phyloP scores from a whole-genome alignment of 2,888 invertebrate species.

The Epiblema foenella region DNA sequence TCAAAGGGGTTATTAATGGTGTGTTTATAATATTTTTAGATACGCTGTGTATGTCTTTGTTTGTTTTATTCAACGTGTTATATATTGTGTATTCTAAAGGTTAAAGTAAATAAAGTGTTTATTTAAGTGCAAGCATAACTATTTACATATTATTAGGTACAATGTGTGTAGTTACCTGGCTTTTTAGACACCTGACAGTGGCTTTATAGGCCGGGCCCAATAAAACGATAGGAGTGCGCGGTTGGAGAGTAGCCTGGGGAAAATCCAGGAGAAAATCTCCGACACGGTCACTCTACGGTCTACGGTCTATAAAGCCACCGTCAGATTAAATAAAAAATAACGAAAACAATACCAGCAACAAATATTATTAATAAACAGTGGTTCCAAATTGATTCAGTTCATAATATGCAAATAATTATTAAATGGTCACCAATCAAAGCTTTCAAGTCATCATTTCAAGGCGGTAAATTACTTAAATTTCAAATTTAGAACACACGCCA shows the following conservation, averaged over 20 bases:
- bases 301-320: too few species aligned
- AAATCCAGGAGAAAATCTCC: too few species aligned
- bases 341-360: background rate
- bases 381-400: background rate
- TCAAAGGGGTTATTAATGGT: slow-evolving; percentile 28
- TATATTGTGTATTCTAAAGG: background rate
- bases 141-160: too few species aligned
- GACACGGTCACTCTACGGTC: too few species aligned
- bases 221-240: too few species aligned
- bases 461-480: slow-evolving; percentile 28
- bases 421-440: slow-evolving; percentile 61
- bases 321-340: too few species aligned
- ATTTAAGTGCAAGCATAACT: background rate
- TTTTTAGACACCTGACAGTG: too few species aligned
- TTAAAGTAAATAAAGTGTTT: background rate
- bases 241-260: too few species aligned
- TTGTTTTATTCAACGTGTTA: slow-evolving; percentile 3
- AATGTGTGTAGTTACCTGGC: too few species aligned
- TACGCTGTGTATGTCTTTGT: slow-evolving; percentile 1
- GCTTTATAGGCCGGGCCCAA: too few species aligned
- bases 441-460: slow-evolving; percentile 54
- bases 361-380: background rate
- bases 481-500: too few species aligned
- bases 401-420: slow-evolving; percentile 28
- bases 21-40: slow-evolving; percentile 20